Evolutionary conservation across 2,797 vertebrate species (phyloP), one percentile per base, ranked within the genome.

Genomic region (Remorina albescens): DNA sequence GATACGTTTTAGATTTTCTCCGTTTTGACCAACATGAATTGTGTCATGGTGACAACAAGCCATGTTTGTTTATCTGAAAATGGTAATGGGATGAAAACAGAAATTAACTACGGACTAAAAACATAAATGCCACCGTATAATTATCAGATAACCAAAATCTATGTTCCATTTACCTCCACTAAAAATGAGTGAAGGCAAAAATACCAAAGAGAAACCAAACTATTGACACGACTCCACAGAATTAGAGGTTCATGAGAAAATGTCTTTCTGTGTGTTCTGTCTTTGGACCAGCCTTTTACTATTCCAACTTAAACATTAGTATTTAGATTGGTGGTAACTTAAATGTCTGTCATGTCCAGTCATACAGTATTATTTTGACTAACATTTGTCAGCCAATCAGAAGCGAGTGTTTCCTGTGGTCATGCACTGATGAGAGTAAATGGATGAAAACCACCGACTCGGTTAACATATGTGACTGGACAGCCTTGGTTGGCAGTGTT

Each of bases 321-420:
- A 58, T 73, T 73, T 44, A 30, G 28, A 30, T 32, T 21, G 18
- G 32, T 26, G 21, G 46, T 25, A 50, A 49, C 32, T 42, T 59
- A 50, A 63, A 60, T 71, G 50, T 78, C 59, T 73, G 61, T 69
- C 21, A 25, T 54, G 69, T 70, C 55, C 50, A 61, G 63, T 81
- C 69, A 71, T 51, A 70, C 18, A 47, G n/a, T 44, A 37, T 49
- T 67, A 39, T 59, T 82, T 71, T 2, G 74, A 50, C 21, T 18
- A 61, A 4, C 21, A 21, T 21, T 25, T 71, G 34, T 36, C 39
- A 63, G 41, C 49, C 59, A 70, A 56, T 74, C 49, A 68, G 63
- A 67, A 60, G 50, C n/a, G 47, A 51, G 65, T 36, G 37, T 55
- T 79, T 69, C 55, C 46, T 77, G 46, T 28, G 13, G 60, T 36